These are phyloP conservation scores for Sinelater perroti DNA, from an alignment of 2,888 invertebrate species.

Conservation along the genomic window DNA sequence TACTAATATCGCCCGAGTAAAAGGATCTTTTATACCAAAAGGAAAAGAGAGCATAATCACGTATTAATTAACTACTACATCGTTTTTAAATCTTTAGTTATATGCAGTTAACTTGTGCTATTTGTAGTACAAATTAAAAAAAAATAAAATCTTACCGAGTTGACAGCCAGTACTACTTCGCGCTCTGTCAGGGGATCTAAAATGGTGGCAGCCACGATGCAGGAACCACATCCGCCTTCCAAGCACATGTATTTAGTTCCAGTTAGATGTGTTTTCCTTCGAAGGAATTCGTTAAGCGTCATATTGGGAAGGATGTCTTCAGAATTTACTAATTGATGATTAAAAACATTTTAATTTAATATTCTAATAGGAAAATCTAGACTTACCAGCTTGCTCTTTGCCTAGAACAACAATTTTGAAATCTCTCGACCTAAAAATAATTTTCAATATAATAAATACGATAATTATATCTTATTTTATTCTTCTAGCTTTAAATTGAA, in stretches of 20 bases:
- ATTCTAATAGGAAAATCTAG: neutral
- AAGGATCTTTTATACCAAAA: too few relatives aligned
- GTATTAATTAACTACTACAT: too few relatives aligned
- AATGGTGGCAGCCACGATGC: conserved; percentile 65
- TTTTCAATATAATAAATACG: too few relatives aligned
- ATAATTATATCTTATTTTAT: too few relatives aligned
- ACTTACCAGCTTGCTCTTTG: conserved; percentile 14
- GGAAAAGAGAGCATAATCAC: too few relatives aligned
- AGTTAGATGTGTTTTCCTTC: conserved; percentile 67
- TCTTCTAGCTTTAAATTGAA: too few relatives aligned
- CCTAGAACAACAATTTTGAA: conserved; percentile 15
- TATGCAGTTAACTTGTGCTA: too few relatives aligned
- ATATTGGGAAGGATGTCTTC: conserved; percentile 63
- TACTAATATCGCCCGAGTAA: too few relatives aligned
- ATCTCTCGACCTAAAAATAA: conserved; percentile 3
- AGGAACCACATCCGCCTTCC: conserved; percentile 79
- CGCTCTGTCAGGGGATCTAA: conserved; percentile 63
- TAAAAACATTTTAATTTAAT: too few relatives aligned
- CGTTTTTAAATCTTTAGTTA: neutral
- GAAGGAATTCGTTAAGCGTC: conserved; percentile 70
- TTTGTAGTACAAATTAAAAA: too few relatives aligned
- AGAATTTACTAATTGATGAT: conserved; percentile 56
- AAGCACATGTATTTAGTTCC: conserved; percentile 78
- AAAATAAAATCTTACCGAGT: conserved; percentile 65
- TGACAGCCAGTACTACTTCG: conserved; percentile 66